Evolutionary conservation across 2,888 invertebrate species (phyloP).

Genomic region (Spilarctia lutea): DNA sequence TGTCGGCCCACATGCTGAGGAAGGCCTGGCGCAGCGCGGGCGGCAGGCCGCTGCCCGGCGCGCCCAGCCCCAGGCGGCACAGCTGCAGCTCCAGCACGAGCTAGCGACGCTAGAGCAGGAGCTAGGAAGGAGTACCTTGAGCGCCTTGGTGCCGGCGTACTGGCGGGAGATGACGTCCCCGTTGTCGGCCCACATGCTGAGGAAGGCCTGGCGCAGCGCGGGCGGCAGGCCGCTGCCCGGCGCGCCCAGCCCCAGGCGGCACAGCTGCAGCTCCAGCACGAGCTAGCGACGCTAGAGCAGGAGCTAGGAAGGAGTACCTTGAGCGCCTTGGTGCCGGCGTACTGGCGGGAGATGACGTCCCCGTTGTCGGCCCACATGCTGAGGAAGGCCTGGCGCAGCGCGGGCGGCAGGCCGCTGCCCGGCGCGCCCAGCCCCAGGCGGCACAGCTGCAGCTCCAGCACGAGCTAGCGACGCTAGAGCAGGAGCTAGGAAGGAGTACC

Average conservation of each 20-base stretch:
- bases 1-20: conserved; percentile 99
- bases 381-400: conserved; percentile 93
- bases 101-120: no score
- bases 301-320: conserved; percentile 90
- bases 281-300: no score
- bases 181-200: conserved; percentile 99
- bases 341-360: conserved; percentile 97
- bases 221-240: conserved; percentile 95
- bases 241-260: conserved; percentile 96
- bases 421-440: conserved; percentile 98
- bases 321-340: conserved; percentile 98
- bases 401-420: conserved; percentile 92
- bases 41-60: conserved; percentile 95
- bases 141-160: conserved; percentile 98
- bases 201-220: conserved; percentile 92
- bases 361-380: conserved; percentile 99
- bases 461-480: no score
- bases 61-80: conserved; percentile 96
- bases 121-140: conserved; percentile 91
- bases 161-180: conserved; percentile 98
- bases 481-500: conserved; percentile 87
- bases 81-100: conserved; percentile 97
- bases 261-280: conserved; percentile 96
- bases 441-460: conserved; percentile 96
- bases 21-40: conserved; percentile 92